These are phyloP conservation scores for Herminia tarsipennalis DNA, from an alignment of 2,888 invertebrate species.

Conservation along the genomic window DNA sequence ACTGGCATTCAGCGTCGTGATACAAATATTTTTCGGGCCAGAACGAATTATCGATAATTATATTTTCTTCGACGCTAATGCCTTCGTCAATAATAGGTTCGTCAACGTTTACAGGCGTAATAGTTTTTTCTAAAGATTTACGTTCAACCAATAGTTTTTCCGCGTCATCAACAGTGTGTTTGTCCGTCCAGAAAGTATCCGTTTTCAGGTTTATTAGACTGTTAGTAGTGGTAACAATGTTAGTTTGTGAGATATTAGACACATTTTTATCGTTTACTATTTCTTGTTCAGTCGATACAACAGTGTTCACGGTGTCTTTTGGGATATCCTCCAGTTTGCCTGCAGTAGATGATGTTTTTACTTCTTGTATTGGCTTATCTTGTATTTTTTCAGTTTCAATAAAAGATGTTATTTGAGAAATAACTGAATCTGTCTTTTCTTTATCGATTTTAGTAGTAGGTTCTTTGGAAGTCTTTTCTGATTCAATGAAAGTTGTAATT, in stretches of 20 bases:
- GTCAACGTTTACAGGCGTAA: constrained; percentile 20
- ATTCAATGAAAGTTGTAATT: constrained; percentile 11
- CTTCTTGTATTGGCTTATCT: constrained; percentile 2
- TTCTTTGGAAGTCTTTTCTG: constrained; percentile 7
- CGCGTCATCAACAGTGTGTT: constrained; percentile 85
- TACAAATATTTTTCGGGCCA: constrained; percentile 87
- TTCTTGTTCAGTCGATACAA: constrained; percentile 11
- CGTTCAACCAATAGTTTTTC: constrained; percentile 71
- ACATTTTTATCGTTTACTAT: constrained; percentile 18
- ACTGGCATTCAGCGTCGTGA: constrained; percentile 88
- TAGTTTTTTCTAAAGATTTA: constrained; percentile 41
- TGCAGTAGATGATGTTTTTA: background rate
- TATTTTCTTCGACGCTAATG: constrained; percentile 60
- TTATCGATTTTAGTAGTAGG: background rate
- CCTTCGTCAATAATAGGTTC: constrained; percentile 35
- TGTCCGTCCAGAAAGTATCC: constrained; percentile 86
- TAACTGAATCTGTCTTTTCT: background rate
- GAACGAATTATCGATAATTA: constrained; percentile 80
- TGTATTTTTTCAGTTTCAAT: constrained; percentile 23
- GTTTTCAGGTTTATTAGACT: constrained; percentile 69
- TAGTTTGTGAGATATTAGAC: constrained; percentile 50
- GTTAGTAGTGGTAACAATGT: constrained; percentile 64
- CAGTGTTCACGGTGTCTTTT: constrained; percentile 7
- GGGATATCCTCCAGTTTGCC: background rate
- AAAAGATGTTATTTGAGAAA: constrained; percentile 8